Percentiles rank a stretch among this genome's conserved stretches.
Conservation (phyloP, 2,113 vertebrate genomes). For the Acanthisitta chloris region DNA sequence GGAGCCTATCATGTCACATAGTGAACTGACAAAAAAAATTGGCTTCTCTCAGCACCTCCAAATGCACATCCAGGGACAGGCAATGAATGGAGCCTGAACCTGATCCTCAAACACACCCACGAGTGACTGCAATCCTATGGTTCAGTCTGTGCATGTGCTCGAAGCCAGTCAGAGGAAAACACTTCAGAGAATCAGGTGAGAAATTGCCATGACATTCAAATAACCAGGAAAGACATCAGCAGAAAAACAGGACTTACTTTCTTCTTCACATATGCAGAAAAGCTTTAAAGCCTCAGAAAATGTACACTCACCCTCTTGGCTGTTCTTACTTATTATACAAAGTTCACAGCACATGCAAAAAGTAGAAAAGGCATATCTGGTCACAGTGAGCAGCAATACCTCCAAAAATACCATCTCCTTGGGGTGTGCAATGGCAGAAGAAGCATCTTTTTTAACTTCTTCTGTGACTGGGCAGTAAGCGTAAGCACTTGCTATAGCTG, state of each 20-base stretch:
- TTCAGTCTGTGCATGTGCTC: neutral
- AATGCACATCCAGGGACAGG: neutral
- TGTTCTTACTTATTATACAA: neutral
- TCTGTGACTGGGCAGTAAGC: neutral
- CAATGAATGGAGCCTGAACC: neutral
- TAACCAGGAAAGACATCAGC: neutral
- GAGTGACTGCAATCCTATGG: neutral
- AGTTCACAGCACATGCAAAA: neutral
- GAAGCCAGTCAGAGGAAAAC: neutral
- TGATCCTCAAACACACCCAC: neutral
- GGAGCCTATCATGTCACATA: neutral
- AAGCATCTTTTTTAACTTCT: neutral
- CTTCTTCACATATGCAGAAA: neutral
- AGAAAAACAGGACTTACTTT: neutral
- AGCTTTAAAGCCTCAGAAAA: neutral
- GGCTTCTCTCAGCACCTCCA: neutral
- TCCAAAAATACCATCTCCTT: neutral
- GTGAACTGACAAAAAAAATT: neutral
- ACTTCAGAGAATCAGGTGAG: neutral
- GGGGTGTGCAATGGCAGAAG: neutral
- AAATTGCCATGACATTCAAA: neutral
- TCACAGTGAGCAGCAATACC: neutral
- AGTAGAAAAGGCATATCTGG: neutral
- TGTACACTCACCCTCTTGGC: neutral
- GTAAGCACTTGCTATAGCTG: neutral